Conservation (phyloP, 2,888 invertebrate genomes). For the Dioctria linearis region DNA sequence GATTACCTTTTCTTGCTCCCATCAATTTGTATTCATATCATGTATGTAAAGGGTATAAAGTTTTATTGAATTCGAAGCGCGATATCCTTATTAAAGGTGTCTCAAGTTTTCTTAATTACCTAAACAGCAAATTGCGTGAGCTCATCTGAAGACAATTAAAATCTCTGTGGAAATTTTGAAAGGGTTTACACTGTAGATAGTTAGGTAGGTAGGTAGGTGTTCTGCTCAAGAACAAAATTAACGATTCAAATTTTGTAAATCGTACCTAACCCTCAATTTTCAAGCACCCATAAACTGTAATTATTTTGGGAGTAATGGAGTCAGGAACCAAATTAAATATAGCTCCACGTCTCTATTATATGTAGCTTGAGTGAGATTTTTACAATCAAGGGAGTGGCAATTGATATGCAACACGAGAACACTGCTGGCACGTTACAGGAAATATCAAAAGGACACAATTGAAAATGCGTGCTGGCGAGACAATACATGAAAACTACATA, state of each 20-base stretch:
- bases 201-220: not conserved
- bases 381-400: slow-evolving; percentile 35
- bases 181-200: not conserved
- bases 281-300: slow-evolving; percentile 25
- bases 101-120: not conserved
- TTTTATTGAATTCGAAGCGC: not conserved
- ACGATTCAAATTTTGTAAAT: slow-evolving; percentile 2
- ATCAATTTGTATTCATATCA: not conserved
- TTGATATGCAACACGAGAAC: slow-evolving; percentile 33
- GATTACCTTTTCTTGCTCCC: no score
- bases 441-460: slow-evolving; percentile 29
- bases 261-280: slow-evolving; percentile 8
- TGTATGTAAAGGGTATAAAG: not conserved
- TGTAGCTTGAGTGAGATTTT: not conserved
- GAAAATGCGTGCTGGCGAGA: slow-evolving; percentile 14
- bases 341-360: not conserved
- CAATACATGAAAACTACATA: not conserved
- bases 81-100: not conserved
- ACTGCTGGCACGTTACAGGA: slow-evolving; percentile 21
- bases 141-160: slow-evolving; percentile 14
- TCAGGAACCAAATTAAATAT: slow-evolving; percentile 37
- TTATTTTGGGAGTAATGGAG: not conserved
- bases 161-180: slow-evolving; percentile 7
- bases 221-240: not conserved
- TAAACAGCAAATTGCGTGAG: not conserved